These are phyloP conservation scores for Lophotriccus pileatus DNA, from an alignment of 2,797 vertebrate species.

Conservation along the genomic window DNA sequence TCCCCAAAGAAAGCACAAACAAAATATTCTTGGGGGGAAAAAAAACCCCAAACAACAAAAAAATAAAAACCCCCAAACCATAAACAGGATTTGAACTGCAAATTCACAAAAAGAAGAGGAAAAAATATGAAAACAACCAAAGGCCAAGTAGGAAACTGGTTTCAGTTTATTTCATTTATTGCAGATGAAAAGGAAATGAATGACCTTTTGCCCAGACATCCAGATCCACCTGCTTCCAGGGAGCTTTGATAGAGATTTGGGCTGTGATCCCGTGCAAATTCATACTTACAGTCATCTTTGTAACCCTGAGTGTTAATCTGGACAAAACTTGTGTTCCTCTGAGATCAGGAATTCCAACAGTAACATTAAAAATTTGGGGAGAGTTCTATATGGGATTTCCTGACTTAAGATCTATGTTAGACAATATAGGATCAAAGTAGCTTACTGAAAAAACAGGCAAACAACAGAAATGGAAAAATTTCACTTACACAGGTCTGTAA, in stretches of 20 bases:
- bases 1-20: not conserved
- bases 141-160: not conserved
- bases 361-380: not conserved
- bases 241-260: not conserved
- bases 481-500: not conserved
- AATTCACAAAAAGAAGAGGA: not conserved
- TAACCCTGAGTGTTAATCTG: not conserved
- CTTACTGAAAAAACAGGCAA: not conserved
- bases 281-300: not conserved
- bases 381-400: not conserved
- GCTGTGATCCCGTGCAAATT: not conserved
- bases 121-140: not conserved
- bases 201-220: not conserved
- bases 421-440: not conserved
- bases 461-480: not conserved
- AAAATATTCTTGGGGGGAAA: not conserved
- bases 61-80: fast-evolving
- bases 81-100: not conserved
- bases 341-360: not conserved
- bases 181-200: not conserved
- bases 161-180: constrained; percentile 25
- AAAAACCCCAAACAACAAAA: not conserved
- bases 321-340: not conserved
- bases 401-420: not conserved
- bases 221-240: constrained; percentile 3